These are phyloP conservation scores for Catamblyrhynchus diadema DNA, from an alignment of 2,797 vertebrate species.

Conservation along the genomic window DNA sequence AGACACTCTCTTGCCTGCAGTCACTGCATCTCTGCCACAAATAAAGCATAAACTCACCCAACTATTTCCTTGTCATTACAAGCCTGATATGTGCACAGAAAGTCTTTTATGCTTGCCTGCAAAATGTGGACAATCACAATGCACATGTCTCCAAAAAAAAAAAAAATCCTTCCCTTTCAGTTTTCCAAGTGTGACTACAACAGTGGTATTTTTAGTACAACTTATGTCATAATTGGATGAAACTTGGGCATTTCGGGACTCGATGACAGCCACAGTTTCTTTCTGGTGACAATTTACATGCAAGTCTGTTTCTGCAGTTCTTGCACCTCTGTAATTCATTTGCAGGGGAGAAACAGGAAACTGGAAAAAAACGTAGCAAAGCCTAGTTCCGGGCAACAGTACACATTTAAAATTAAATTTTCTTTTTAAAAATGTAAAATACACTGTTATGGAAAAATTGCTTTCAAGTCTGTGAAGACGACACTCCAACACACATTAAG, in stretches of 20 bases:
- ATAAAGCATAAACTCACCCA: not conserved
- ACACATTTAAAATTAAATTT: not conserved
- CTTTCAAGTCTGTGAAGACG: not conserved
- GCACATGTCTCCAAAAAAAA: accelerated
- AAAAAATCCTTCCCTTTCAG: not conserved
- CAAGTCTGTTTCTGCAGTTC: not conserved
- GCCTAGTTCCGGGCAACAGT: not conserved
- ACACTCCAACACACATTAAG: not conserved
- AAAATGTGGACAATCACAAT: not conserved
- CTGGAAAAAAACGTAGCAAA: not conserved
- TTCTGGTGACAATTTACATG: not conserved
- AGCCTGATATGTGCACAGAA: not conserved
- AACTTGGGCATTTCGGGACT: not conserved
- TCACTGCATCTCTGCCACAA: not conserved
- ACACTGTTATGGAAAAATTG: not conserved
- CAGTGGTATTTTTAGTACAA: not conserved
- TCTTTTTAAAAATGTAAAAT: not conserved
- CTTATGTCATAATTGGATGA: not conserved
- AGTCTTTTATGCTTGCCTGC: not conserved
- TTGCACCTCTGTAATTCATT: not conserved
- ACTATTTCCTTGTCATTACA: not conserved
- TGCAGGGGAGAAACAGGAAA: not conserved
- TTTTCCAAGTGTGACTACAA: not conserved
- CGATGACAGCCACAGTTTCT: not conserved
- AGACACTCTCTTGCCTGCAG: not conserved